phyloP scores from a whole-genome alignment of 2,888 invertebrate genomes.

The Odontothrips loti region DNA sequence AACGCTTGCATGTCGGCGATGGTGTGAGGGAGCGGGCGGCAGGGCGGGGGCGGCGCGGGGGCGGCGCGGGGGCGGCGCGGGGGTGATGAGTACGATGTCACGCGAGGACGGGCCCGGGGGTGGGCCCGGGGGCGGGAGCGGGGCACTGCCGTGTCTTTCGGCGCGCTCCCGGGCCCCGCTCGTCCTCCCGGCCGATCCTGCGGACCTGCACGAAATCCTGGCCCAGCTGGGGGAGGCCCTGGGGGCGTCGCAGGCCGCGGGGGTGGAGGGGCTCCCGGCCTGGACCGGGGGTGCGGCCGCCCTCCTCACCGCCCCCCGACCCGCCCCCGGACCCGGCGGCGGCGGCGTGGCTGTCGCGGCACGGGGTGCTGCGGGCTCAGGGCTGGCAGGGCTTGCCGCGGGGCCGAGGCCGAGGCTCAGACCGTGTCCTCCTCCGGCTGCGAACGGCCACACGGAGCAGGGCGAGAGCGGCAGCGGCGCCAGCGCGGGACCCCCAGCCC shows the following conservation, averaged over 20 bases:
- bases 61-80: conserved; percentile 28
- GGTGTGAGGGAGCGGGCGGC: conserved; percentile 32
- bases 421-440: background rate
- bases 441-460: conserved; percentile 18
- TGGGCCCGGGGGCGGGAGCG: conserved; percentile 32
- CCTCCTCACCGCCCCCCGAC: conserved; percentile 30
- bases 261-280: conserved; percentile 41
- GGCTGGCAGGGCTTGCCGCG: background rate
- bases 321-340: conserved; percentile 31
- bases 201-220: conserved; percentile 21
- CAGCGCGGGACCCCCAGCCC: conserved; percentile 32
- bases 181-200: conserved; percentile 38
- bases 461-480: background rate
- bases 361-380: background rate
- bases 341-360: conserved; percentile 29
- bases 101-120: conserved; percentile 29
- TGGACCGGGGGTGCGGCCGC: conserved; percentile 36
- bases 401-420: conserved; percentile 2
- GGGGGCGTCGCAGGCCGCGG: conserved; percentile 33
- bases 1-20: conserved; percentile 10
- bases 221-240: conserved; percentile 25
- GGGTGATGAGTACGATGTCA: conserved; percentile 29
- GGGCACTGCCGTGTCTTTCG: conserved; percentile 40
- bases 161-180: conserved; percentile 42
- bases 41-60: conserved; percentile 27